Evolutionary conservation across 2,113 vertebrate genomes (phyloP), one percentile per base, ranked within the genome.

Genomic region (Carassius auratus): DNA sequence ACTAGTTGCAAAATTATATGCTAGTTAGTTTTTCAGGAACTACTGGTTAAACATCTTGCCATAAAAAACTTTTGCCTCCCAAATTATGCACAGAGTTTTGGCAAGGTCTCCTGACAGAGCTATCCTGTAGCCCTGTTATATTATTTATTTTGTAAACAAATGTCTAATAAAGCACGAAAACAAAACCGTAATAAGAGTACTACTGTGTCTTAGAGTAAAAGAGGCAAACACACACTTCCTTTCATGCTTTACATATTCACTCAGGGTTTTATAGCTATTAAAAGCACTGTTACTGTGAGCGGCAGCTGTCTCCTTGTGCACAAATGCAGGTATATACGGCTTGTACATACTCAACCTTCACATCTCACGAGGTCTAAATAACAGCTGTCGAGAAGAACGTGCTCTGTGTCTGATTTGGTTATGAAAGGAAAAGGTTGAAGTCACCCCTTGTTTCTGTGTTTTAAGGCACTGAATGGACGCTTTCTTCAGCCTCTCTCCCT

Each of bases 391-490:
- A 48, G 14, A 81, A 64, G 14, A 62, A 62, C 36, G 7, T 9
- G 12, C 19, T 26, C 33, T 62, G 19, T 62, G 33, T 74, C 69
- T 74, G 69, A n/a, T 4, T 74, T 38, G 5, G 69, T 5, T n/a
- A 3, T 50, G 23, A 52, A 79, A 61, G 21, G 6, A 42, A 50
- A 21, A 1, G 4, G 15, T 69, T 26, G n/a, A 81, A 52, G 42
- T 68, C 81, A 59, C 50, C 0, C 21, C 48, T 38, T 38, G 68
- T 73, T 73, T 83, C 12, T 83, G 5, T 73, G 81, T 55, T 85
- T 85, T 26, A 89, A 95, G 95, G 92, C 89, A 76, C 88, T 94
- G 64, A 90, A 90, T 78, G 91, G 91, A 87, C 90, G 91, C 79
- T 83, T 90, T n/a, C 52, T 91, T 59, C 90, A 90, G 83, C 64